Evolutionary conservation across 2,888 invertebrate genomes (phyloP).

Genomic region (Drosophila macrospina): DNA sequence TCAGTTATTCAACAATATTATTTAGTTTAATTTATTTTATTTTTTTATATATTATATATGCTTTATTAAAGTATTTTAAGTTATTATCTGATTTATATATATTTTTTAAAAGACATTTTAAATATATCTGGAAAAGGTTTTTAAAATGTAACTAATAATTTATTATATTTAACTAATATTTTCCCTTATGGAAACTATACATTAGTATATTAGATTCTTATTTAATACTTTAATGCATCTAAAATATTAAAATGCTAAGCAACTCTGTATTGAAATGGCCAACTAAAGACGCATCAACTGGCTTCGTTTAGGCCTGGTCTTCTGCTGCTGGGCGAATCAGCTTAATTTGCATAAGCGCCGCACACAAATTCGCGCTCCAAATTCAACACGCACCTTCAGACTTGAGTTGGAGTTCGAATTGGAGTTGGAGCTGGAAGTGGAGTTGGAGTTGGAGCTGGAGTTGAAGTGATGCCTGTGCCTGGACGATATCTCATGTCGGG

Average conservation of each 20-base stretch:
- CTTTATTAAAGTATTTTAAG: no score
- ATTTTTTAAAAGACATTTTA: neutral
- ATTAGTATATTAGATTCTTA: no score
- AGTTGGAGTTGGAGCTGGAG: constrained; percentile 9
- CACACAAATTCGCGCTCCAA: constrained; percentile 73
- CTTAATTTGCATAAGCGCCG: constrained; percentile 77
- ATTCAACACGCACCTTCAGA: constrained; percentile 68
- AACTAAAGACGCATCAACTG: constrained; percentile 3
- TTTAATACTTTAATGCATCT: no score
- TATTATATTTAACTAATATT: neutral
- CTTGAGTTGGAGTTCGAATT: constrained; percentile 4
- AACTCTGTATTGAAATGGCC: neutral
- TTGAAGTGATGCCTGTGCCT: constrained; percentile 4
- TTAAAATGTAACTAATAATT: neutral
- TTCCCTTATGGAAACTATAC: no score
- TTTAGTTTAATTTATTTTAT: no score
- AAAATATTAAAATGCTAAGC: neutral
- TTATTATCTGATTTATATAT: no score
- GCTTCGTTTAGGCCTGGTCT: neutral
- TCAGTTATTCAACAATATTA: no score
- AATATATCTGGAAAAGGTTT: neutral
- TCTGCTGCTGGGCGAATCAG: constrained; percentile 40
- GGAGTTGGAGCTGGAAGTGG: constrained; percentile 10
- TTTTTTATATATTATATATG: no score
- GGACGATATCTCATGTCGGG: constrained; percentile 81